Evolutionary conservation across 2,888 invertebrate species (phyloP).

Genomic region (Scaptomyza parva): DNA sequence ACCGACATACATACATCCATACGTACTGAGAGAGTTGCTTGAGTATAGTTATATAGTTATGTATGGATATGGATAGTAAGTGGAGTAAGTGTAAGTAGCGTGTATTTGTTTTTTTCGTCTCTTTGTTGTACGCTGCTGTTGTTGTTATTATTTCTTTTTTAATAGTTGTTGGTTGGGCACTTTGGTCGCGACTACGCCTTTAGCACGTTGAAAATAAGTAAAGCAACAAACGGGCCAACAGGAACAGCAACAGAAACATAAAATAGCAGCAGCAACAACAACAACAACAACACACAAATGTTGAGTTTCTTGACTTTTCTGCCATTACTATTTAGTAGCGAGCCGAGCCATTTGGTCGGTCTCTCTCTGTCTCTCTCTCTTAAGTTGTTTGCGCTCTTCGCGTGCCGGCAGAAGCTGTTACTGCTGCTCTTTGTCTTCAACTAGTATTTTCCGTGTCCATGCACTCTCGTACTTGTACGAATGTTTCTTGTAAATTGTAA

Average conservation of each 20-base stretch:
- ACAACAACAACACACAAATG: constrained; percentile 39
- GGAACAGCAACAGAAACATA: constrained; percentile 30
- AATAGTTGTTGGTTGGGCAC: constrained; percentile 51
- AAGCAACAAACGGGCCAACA: constrained; percentile 53
- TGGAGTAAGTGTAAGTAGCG: constrained; percentile 78
- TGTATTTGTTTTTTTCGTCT: constrained; percentile 73
- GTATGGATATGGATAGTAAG: constrained; percentile 69
- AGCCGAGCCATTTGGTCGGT: constrained; percentile 40
- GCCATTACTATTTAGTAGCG: constrained; percentile 58
- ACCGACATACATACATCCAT: constrained; percentile 1
- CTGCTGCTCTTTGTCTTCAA: constrained; percentile 41
- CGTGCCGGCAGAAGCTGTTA: constrained; percentile 44
- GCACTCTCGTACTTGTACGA: constrained; percentile 33
- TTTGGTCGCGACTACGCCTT: constrained; percentile 47
- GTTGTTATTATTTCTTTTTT: constrained; percentile 52
- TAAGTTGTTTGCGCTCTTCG: constrained; percentile 17
- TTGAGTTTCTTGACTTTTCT: constrained; percentile 79
- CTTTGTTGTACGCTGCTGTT: constrained; percentile 27
- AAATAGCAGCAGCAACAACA: constrained; percentile 17
- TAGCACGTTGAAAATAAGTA: constrained; percentile 48
- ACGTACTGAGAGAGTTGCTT: constrained; percentile 33
- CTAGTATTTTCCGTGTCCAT: constrained; percentile 53
- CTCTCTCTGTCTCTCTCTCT: constrained; percentile 24
- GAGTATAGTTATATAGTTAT: constrained; percentile 41
- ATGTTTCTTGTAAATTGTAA: constrained; percentile 58